Evolutionary conservation across 2,113 vertebrate species (phyloP).

Genomic region (Rhegmatorhina hoffmannsi): DNA sequence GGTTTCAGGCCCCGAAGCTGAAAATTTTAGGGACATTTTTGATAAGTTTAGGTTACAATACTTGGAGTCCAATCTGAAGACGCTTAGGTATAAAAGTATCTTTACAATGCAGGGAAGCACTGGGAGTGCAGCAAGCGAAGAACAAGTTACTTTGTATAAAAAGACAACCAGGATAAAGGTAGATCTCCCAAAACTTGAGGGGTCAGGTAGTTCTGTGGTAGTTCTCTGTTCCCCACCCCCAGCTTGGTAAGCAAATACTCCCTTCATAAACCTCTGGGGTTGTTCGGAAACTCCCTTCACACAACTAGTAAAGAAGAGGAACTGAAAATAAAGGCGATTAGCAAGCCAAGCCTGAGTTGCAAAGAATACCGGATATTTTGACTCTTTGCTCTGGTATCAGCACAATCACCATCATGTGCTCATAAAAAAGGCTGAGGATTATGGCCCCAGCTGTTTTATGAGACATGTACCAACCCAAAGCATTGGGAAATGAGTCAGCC

Average conservation of each 20-base stretch:
- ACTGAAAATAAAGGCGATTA: neutral
- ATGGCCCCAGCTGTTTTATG: neutral
- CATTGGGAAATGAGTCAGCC: neutral
- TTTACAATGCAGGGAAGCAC: neutral
- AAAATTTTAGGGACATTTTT: neutral
- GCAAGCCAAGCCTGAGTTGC: neutral
- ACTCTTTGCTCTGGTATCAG: neutral
- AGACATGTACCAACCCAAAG: neutral
- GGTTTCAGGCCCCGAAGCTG: neutral
- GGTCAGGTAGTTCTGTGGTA: neutral
- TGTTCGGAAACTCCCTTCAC: neutral
- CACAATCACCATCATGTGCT: neutral
- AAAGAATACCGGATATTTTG: neutral
- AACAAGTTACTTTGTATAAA: neutral
- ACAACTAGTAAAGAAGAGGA: neutral
- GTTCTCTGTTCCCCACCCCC: neutral
- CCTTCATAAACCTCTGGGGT: neutral
- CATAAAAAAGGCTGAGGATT: neutral
- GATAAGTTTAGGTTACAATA: accelerated
- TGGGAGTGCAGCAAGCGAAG: neutral
- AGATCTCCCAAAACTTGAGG: neutral
- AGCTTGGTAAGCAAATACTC: neutral
- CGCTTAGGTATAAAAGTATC: neutral
- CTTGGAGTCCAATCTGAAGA: neutral
- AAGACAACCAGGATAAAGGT: neutral